Conservation (phyloP, 2,888 invertebrate species). For the Callosobruchus maculatus region DNA sequence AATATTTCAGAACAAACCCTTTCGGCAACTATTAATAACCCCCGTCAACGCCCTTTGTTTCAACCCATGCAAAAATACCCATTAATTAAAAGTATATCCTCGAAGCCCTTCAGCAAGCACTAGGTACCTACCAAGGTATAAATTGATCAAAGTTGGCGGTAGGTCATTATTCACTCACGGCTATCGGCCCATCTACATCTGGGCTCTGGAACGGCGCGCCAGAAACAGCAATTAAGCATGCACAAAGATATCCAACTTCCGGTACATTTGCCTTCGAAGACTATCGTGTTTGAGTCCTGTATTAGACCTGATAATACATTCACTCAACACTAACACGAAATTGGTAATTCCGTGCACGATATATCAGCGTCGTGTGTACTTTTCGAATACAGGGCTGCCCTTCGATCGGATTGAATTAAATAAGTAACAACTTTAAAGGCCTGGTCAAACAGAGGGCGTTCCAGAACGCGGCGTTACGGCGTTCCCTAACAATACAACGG, state of each 20-base stretch:
- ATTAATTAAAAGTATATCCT: slow-evolving; percentile 3
- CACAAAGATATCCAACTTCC: slow-evolving; percentile 48
- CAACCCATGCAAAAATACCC: background rate
- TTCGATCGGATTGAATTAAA: no score
- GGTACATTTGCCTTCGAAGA: slow-evolving; percentile 45
- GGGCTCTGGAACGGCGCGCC: slow-evolving; percentile 30
- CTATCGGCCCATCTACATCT: slow-evolving; percentile 39
- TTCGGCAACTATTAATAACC: background rate
- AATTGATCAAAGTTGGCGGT: slow-evolving; percentile 37
- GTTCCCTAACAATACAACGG: no score
- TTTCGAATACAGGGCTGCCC: background rate
- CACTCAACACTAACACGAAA: slow-evolving; percentile 34
- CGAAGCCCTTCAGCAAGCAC: background rate
- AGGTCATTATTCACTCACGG: slow-evolving; percentile 38
- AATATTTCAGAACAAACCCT: no score
- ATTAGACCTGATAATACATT: slow-evolving; percentile 38
- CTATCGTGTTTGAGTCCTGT: slow-evolving; percentile 41
- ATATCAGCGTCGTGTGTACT: background rate
- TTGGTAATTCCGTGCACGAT: slow-evolving; percentile 3
- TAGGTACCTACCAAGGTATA: slow-evolving; percentile 12
- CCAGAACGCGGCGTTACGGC: no score
- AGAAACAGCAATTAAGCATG: slow-evolving; percentile 47
- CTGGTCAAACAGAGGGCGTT: no score
- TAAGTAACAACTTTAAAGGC: no score
- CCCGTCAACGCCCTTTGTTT: background rate